Base-by-base conservation (phyloP, 2,797 vertebrate genomes). In the Columba guinea region DNA sequence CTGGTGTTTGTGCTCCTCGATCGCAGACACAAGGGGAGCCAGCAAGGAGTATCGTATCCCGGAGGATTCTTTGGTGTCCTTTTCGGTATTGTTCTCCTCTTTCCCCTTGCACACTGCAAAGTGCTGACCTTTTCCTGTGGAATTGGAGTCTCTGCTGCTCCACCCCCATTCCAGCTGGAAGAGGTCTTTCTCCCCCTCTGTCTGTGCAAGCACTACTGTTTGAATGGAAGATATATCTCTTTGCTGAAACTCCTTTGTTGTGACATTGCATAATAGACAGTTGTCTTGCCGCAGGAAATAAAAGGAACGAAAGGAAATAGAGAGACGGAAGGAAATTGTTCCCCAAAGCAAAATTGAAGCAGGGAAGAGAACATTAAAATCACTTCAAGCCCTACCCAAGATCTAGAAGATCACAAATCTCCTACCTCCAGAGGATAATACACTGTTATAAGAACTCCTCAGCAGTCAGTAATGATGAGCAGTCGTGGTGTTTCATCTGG, bases 111-210 rank as follows among this genome's bases (percentile, higher is more conserved):
- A 15, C 73, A 8, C 23, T 0, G n/a, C 64, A 60, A 27, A 95
- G 94, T 81, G 49, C 94, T 97, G 97, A 97, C 96, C 95, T 97
- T 97, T 90, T 84, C 83, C 95, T 62, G 87, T 92, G 94, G 97
- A 97, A 94, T 60, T 77, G 94, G 55, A 93, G 80, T 76, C 59
- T 93, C 70, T 88, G 73, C 69, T 22, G 22, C 79, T 90, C 91
- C 84, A 74, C 60, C 60, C 64, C 64, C 55, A 28, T 86, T 97
- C 86, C 93, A 94, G 94, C 96, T 81, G 91, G 94, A 96, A 91
- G 84, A 87, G 59, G 67, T 85, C 82, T 90, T 89, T 74, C 53
- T 77, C 16, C 67, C 34, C 17, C 17, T 63, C 41, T 3, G 0
- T 93, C 84, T 90, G 53, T 88, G 85, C 89, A 79, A 67, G 53